phyloP scores from a whole-genome alignment of 2,888 invertebrate species.

The Teinopalpus imperialis region DNA sequence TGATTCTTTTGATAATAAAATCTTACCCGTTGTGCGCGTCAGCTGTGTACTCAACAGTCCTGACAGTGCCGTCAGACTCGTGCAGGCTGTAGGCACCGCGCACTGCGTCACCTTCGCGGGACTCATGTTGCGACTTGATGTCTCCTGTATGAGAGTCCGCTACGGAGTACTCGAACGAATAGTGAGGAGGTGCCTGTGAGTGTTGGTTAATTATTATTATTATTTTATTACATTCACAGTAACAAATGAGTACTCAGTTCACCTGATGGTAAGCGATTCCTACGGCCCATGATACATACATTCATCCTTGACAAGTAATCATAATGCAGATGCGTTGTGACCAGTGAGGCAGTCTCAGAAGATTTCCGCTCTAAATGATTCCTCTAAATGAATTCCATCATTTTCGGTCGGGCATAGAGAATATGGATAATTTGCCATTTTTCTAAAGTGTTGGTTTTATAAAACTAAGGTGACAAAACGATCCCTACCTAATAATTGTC shows the following conservation, averaged over 20 bases:
- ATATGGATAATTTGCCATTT: too few relatives aligned
- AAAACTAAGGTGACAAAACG: too few relatives aligned
- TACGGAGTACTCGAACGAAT: slow-evolving; percentile 40
- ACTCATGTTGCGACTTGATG: slow-evolving; percentile 64
- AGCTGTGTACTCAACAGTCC: slow-evolving; percentile 78
- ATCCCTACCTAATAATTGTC: too few relatives aligned
- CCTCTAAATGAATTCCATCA: too few relatives aligned
- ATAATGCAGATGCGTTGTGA: not conserved
- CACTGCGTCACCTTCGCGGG: slow-evolving; percentile 64
- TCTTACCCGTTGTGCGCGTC: slow-evolving; percentile 68
- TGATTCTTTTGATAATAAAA: too few relatives aligned
- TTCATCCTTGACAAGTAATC: not conserved
- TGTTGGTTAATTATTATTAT: slow-evolving; percentile 28
- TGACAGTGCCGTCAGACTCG: slow-evolving; percentile 75
- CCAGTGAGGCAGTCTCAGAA: too few relatives aligned
- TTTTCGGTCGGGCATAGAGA: too few relatives aligned
- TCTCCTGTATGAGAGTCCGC: slow-evolving; percentile 71
- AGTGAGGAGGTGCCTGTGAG: slow-evolving; percentile 42
- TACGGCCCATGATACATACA: too few relatives aligned
- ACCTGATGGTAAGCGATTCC: too few relatives aligned
- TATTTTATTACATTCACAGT: slow-evolving; percentile 20
- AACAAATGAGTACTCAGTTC: too few relatives aligned
- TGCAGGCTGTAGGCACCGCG: slow-evolving; percentile 70
- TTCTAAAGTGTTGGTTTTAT: too few relatives aligned
- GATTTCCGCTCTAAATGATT: too few relatives aligned